Evolutionary conservation across 2,113 vertebrate species (phyloP), one percentile per base, ranked within the genome.

Genomic region (Pitta sordida): DNA sequence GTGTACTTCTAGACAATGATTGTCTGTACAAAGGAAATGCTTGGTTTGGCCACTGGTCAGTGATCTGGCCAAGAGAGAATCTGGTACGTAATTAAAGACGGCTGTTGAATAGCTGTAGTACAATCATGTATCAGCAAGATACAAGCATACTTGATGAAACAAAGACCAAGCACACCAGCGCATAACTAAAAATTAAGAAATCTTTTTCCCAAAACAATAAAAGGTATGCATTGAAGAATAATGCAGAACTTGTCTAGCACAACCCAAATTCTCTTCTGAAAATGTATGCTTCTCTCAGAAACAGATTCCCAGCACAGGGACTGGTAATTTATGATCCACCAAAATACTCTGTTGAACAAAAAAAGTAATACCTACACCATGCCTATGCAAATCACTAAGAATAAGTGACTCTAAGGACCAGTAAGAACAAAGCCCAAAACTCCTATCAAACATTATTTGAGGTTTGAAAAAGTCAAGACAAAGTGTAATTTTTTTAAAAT

Each of bases 51-150:
- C 81, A 82, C 29, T 81, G 94, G 92, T 93, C 94, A 90, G 51
- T 60, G 79, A 91, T 70, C 91, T 82, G 78, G 79, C 94, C 91
- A 76, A 59, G 91, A 79, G 74, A 48, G 39, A 83, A 83, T 75
- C 86, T 88, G 93, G 83, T n/a, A n/a, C n/a, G n/a, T 87, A 96
- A 96, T 94, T 96, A 87, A 23, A 93, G 63, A 65, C 13, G 39
- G 56, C 82, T 67, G 10, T 79, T 93, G 84, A 96, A 91, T 67
- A 94, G 86, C 91, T 86, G 86, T 22, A 81, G 74, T 67, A 86
- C 79, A 94, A 91, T 96, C 86, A 34, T 36, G 88, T 93, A 94
- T 93, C 95, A 96, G 85, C 89, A 78, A 97, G 75, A 92, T 86
- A 85, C 73, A 46, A 68, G 83, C 89, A 83, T 74, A 93, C 74